phyloP scores from a whole-genome alignment of 2,888 invertebrate species.

The Gordius sp. region DNA sequence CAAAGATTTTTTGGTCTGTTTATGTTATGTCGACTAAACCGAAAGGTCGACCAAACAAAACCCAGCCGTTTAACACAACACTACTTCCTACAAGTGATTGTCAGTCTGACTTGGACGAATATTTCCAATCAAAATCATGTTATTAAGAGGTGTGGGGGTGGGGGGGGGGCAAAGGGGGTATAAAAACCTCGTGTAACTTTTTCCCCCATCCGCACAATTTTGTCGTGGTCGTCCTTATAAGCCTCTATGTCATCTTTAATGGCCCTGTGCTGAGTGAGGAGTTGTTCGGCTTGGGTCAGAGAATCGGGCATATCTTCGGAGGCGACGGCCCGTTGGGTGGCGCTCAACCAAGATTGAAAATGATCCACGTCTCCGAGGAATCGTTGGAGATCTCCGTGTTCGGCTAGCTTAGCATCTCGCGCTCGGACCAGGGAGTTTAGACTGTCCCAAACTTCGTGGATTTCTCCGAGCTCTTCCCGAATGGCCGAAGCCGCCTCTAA shows the following conservation, averaged over 20 bases:
- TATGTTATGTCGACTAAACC: too few species aligned
- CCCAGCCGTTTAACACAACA: too few species aligned
- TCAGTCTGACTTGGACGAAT: too few species aligned
- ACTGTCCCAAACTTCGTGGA: slow-evolving; percentile 78
- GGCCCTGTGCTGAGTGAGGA: slow-evolving; percentile 83
- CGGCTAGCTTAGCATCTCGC: slow-evolving; percentile 85
- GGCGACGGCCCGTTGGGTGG: slow-evolving; percentile 94
- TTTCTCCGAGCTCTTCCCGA: slow-evolving; percentile 60
- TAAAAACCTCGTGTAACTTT: slow-evolving; percentile 46
- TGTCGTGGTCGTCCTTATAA: slow-evolving; percentile 82
- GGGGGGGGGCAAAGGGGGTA: slow-evolving; percentile 8
- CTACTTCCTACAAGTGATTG: too few species aligned
- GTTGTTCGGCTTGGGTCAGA: slow-evolving; percentile 77
- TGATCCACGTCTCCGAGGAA: slow-evolving; percentile 94
- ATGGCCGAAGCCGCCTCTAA: slow-evolving; percentile 47
- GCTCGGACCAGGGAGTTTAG: slow-evolving; percentile 79
- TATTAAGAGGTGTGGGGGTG: too few species aligned
- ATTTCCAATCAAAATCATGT: too few species aligned
- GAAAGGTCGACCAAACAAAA: too few species aligned
- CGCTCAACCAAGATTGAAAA: slow-evolving; percentile 95
- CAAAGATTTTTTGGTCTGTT: too few species aligned
- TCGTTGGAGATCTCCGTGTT: slow-evolving; percentile 87
- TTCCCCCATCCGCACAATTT: slow-evolving; percentile 99
- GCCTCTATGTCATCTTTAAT: slow-evolving; percentile 97
- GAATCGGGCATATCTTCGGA: slow-evolving; percentile 78